Percentiles rank a stretch among this genome's conserved stretches.
Conservation (phyloP, 2,888 invertebrate species). For the Glaucopsyche alexis region DNA sequence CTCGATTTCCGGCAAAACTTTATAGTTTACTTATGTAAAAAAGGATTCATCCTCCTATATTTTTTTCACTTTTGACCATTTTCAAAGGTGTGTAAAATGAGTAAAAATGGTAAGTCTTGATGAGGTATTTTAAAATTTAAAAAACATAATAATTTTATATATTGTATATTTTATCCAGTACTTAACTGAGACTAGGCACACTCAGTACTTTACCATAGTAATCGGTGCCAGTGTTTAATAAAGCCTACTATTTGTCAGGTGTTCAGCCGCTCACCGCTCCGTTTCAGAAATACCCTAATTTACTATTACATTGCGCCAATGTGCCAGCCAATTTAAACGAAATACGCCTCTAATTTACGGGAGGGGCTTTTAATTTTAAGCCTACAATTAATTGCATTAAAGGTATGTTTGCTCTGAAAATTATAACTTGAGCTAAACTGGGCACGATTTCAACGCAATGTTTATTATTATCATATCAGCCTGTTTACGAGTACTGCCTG, state of each 20-base stretch:
- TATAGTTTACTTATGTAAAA: no score
- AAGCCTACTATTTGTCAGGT: slow-evolving; percentile 15
- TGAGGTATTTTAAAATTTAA: no score
- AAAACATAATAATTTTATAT: no score
- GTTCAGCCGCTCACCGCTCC: slow-evolving; percentile 42
- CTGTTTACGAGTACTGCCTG: not conserved
- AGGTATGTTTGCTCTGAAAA: slow-evolving; percentile 35
- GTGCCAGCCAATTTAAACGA: slow-evolving; percentile 53
- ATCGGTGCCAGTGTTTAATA: not conserved
- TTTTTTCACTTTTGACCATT: no score
- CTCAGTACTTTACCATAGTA: not conserved
- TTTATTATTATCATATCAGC: slow-evolving; percentile 24
- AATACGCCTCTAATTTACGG: slow-evolving; percentile 58
- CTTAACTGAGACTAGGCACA: no score
- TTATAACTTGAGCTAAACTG: slow-evolving; percentile 26
- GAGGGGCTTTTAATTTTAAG: slow-evolving; percentile 33
- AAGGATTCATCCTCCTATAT: no score
- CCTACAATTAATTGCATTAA: slow-evolving; percentile 55
- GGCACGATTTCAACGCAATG: slow-evolving; percentile 4
- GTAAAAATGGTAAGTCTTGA: no score
- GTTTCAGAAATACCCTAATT: slow-evolving; percentile 64
- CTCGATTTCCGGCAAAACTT: no score
- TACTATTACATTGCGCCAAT: slow-evolving; percentile 66
- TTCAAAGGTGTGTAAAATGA: no score
- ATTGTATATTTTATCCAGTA: no score